phyloP scores from a whole-genome alignment of 2,888 invertebrate genomes.

The Beris morrisii region DNA sequence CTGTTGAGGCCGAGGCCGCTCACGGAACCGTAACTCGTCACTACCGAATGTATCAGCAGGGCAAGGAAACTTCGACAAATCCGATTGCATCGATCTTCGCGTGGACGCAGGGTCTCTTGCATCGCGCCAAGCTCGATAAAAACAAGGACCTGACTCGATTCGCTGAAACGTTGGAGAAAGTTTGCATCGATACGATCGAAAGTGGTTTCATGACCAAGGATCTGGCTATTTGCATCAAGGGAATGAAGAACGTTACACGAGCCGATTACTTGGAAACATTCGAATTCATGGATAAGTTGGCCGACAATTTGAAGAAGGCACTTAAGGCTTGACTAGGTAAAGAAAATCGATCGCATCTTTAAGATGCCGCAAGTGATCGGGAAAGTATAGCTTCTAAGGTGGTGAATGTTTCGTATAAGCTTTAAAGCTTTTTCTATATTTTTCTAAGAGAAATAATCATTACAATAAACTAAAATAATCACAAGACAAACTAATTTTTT shows the following conservation, averaged over 20 bases:
- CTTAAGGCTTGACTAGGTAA: slow-evolving; percentile 14
- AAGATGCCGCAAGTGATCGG: not conserved
- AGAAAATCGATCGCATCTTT: slow-evolving; percentile 17
- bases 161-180: slow-evolving; percentile 82
- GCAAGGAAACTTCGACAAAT: slow-evolving; percentile 98
- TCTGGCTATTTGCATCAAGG: slow-evolving; percentile 96
- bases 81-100: slow-evolving; percentile 99
- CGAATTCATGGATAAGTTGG: slow-evolving; percentile 93
- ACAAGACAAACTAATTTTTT: not conserved
- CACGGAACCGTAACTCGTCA: slow-evolving; percentile 97
- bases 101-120: slow-evolving; percentile 92
- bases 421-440: slow-evolving; percentile 12
- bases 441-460: slow-evolving; percentile 1
- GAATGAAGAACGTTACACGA: slow-evolving; percentile 71
- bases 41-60: slow-evolving; percentile 85
- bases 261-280: slow-evolving; percentile 95
- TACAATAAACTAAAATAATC: slow-evolving; percentile 2
- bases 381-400: not conserved
- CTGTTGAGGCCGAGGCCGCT: slow-evolving; percentile 97
- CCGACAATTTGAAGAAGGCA: slow-evolving; percentile 73
- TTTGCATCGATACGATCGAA: slow-evolving; percentile 94
- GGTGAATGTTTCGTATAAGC: slow-evolving; percentile 5
- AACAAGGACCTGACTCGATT: slow-evolving; percentile 77
- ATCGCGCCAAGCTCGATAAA: slow-evolving; percentile 90
- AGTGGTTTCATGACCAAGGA: slow-evolving; percentile 97